Conservation (phyloP, 2,888 invertebrate species). For the Amphiduros pacificus region DNA sequence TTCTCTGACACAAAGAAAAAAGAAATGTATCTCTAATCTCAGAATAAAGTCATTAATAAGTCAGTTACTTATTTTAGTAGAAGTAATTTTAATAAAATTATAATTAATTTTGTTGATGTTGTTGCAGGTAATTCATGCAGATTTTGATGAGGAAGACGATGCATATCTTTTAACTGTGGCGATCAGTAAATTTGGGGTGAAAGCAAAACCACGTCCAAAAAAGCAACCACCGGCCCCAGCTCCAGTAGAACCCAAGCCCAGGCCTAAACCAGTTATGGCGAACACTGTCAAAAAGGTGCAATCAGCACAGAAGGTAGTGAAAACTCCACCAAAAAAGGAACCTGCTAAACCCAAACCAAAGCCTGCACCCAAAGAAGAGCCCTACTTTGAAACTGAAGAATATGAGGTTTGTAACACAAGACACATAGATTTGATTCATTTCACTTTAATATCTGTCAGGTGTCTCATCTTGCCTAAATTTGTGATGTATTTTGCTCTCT, state of each 20-base stretch:
- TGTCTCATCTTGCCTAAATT: too few species aligned
- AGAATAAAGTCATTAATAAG: too few species aligned
- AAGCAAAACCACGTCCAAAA: not conserved
- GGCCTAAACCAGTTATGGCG: constrained; percentile 8
- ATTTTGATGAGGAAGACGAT: constrained; percentile 55
- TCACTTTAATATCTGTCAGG: too few species aligned
- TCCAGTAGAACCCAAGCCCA: constrained; percentile 8
- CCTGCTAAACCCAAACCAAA: constrained; percentile 28
- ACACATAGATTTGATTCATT: too few species aligned
- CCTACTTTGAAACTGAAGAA: constrained; percentile 58
- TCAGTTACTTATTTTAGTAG: too few species aligned
- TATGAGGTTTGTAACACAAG: constrained; percentile 37
- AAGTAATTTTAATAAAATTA: too few species aligned
- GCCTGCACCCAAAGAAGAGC: constrained; percentile 29
- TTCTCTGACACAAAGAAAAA: too few species aligned
- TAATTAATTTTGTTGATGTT: too few species aligned
- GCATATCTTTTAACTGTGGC: constrained; percentile 51
- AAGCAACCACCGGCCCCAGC: constrained; percentile 12
- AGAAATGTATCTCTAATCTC: too few species aligned
- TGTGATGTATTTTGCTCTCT: too few species aligned
- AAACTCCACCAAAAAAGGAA: constrained; percentile 29
- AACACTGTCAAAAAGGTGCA: not conserved
- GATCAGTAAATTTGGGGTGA: constrained; percentile 46
- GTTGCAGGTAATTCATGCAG: constrained; percentile 54
- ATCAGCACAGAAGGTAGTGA: not conserved